phyloP scores from a whole-genome alignment of 1,140 invertebrate genomes.

The Choristoneura fumiferana region DNA sequence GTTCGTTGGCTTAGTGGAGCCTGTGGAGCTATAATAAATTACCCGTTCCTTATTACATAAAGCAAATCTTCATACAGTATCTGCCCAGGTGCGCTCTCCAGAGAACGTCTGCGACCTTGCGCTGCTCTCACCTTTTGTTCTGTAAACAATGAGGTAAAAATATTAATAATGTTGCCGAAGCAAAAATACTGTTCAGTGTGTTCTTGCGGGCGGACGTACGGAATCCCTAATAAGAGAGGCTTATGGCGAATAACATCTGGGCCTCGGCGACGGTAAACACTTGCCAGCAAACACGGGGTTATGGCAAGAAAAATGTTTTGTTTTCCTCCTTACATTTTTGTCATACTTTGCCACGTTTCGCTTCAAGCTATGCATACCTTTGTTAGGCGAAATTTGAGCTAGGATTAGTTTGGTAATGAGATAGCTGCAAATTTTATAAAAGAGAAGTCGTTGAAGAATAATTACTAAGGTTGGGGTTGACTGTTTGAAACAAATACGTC shows the following conservation, averaged over 20 bases:
- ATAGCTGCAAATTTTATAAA: slow-evolving; percentile 8
- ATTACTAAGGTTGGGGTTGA: too few relatives aligned
- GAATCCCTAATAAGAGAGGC: slow-evolving; percentile 70
- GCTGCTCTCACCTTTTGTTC: slow-evolving; percentile 16
- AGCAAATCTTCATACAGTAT: not conserved
- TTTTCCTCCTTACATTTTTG: slow-evolving; percentile 52
- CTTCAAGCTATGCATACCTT: not conserved
- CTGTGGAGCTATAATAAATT: too few relatives aligned
- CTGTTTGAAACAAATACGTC: too few relatives aligned
- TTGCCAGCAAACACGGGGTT: slow-evolving; percentile 67
- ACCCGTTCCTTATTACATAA: not conserved
- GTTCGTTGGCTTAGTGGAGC: too few relatives aligned
- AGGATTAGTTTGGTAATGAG: slow-evolving; percentile 11
- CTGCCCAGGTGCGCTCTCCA: not conserved
- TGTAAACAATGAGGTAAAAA: slow-evolving; percentile 27
- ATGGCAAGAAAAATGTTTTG: slow-evolving; percentile 64
- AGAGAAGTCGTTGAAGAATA: too few relatives aligned
- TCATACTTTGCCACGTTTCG: slow-evolving; percentile 34
- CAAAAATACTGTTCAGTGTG: slow-evolving; percentile 51
- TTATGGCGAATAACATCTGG: slow-evolving; percentile 70
- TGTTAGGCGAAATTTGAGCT: slow-evolving; percentile 1
- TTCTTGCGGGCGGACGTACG: slow-evolving; percentile 46
- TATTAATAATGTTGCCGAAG: slow-evolving; percentile 50
- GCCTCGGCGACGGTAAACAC: slow-evolving; percentile 62
- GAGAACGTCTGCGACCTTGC: not conserved